Evolutionary conservation across 2,113 vertebrate species (phyloP).

Genomic region (Reinhardtius hippoglossoides): DNA sequence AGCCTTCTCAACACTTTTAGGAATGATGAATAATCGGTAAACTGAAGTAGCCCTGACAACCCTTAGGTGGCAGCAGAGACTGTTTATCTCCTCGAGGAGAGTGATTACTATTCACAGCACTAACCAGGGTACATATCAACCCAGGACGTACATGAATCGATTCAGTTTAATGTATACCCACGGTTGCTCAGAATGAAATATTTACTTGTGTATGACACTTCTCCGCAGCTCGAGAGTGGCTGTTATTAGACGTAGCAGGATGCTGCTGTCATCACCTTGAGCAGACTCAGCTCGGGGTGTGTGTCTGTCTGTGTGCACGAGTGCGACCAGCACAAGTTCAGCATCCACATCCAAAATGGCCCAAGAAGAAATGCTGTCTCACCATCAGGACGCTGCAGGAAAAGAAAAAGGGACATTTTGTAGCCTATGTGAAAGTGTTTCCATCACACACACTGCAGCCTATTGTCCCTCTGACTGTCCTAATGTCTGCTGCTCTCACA

Average conservation of each 20-base stretch:
- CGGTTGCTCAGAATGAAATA: slow-evolving; percentile 47
- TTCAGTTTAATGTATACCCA: slow-evolving; percentile 55
- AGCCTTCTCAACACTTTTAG: slow-evolving; percentile 26
- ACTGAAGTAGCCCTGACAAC: neutral
- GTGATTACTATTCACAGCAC: slow-evolving; percentile 67
- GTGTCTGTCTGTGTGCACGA: neutral
- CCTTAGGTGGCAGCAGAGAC: slow-evolving; percentile 78
- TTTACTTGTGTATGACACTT: slow-evolving; percentile 42
- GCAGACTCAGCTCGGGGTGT: slow-evolving; percentile 7
- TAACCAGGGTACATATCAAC: slow-evolving; percentile 56
- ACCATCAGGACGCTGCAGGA: slow-evolving; percentile 4
- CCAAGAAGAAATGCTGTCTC: slow-evolving; percentile 28
- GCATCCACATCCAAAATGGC: slow-evolving; percentile 38
- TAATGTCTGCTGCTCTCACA: slow-evolving; percentile 1
- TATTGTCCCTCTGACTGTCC: neutral
- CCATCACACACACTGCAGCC: neutral
- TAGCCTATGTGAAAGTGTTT: neutral
- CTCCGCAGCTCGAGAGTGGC: slow-evolving; percentile 1
- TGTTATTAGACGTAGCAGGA: slow-evolving; percentile 20
- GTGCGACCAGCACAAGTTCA: slow-evolving; percentile 34
- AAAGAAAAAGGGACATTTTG: neutral
- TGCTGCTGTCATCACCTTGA: slow-evolving; percentile 50
- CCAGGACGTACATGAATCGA: slow-evolving; percentile 52
- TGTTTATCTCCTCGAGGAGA: slow-evolving; percentile 21
- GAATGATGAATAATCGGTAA: slow-evolving; percentile 7